Base-by-base conservation (phyloP, 2,113 vertebrate genomes). In the Empidonax traillii region DNA sequence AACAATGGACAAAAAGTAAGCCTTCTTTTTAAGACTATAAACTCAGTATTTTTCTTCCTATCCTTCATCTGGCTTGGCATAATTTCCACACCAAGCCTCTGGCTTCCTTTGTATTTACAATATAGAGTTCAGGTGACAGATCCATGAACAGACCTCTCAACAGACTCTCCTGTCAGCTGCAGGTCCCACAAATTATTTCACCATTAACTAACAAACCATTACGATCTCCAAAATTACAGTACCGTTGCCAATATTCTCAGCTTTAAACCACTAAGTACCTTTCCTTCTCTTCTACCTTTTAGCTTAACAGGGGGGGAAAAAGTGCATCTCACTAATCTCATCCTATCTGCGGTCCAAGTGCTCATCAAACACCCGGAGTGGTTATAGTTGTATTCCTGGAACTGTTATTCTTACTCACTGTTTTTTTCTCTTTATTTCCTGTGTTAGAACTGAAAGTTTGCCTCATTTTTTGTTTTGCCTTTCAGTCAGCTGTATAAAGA, bases 191-290 rank as follows among this genome's bases (percentile, higher is more conserved):
- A 94, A 89, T 62, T 20, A 58, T 51, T 92, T 96, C 49, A 85
- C 44, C 8, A 2, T 87, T 96, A 95, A 96, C 93, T 91, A 89
- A 49, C 9, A 79, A 93, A 69, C 69, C 66, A 89, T 73, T 89
- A 89, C 89, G 49, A 37, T 62, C 56, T 85, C 53, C 62, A 75
- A 90, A 94, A 82, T 46, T 83, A 56, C 49, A 85, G 71, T 62
- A 66, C 0, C 1, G 37, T 30, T 95, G 74, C 66, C 66, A 62
- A 89, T 78, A 89, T 89, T 94, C 80, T 89, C 93, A 96, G 81
- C 66, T 96, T 89, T 61, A 93, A 87, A 94, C 91, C 91, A 75
- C 83, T 79, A 94, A 91, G 74, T 91, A 93, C 33, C 41, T 73
- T 75, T 87, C 73, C 46, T 87, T 78, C 76, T 84, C 61, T 44